Evolutionary conservation across 2,888 invertebrate species (phyloP), one percentile per base, ranked within the genome.

Genomic region (Agriopis aurantiaria): DNA sequence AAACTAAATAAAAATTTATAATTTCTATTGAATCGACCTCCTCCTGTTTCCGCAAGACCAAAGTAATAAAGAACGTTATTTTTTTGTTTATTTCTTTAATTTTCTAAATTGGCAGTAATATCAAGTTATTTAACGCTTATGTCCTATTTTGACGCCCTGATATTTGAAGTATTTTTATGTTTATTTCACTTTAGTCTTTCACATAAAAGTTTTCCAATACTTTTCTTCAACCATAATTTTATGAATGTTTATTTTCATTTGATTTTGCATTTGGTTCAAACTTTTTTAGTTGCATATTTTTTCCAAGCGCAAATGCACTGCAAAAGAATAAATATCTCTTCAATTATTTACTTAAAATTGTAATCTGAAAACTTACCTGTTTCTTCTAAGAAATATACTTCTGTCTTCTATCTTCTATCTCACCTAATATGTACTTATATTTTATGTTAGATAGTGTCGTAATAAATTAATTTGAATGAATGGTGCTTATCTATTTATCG

Each of bases 11-110:
- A 83, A 83, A 80, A 86, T 85, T 84, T 76, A 81, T 83, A 60
- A 57, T 72, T 77, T 74, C 63, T 75, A 74, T 73, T 69, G 87
- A 85, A 86, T 86, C 85, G 85, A 92, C 93, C 93, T 93, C 93
- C 93, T 91, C 93, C 93, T 93, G 93, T 93, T 93, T 90, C 89
- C 91, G 87, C 88, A 87, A 82, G 82, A 87, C 83, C 83, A 83
- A 84, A 84, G 79, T 78, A 75, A 74, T 75, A 73, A 74, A 74
- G 73, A 82, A 75, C 75, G 81, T 82, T 78, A 75, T 83, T 83
- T 82, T 83, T 79, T 78, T 77, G 82, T 84, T 86, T 82, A 67
- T 77, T 80, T 82, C 45, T 80, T 83, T 79, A 80, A 74, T 76
- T 82, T 78, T 71, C 63, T 10, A 70, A 68, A 76, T 78, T 75